Conservation (phyloP, 1,140 invertebrate species). For the Prorops nasuta region DNA sequence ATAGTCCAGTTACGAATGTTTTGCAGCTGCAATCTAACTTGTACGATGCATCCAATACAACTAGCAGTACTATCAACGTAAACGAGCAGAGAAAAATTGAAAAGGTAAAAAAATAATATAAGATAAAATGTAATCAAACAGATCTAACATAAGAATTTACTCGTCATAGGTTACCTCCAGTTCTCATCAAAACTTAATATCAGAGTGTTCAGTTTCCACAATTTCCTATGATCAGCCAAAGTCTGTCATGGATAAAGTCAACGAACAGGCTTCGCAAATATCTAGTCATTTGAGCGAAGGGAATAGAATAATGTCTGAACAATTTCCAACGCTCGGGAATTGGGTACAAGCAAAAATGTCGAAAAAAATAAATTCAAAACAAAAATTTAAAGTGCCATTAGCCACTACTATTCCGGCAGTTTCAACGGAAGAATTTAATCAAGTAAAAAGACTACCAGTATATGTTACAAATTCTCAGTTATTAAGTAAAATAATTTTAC, state of each 20-base stretch:
- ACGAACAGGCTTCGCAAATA: too few species aligned
- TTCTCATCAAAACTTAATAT: not conserved
- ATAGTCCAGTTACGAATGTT: slow-evolving; percentile 15
- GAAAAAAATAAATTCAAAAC: slow-evolving; percentile 15
- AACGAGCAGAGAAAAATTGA: slow-evolving; percentile 4
- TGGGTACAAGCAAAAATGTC: slow-evolving; percentile 35
- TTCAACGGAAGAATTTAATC: not conserved
- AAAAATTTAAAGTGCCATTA: slow-evolving; percentile 18
- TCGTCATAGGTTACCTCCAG: slow-evolving; percentile 18
- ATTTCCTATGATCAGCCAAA: too few species aligned
- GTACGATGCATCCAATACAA: slow-evolving; percentile 8
- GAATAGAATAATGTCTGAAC: slow-evolving; percentile 27
- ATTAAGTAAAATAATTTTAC: not conserved
- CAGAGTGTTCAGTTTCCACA: not conserved
- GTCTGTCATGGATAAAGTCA: too few species aligned
- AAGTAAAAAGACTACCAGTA: slow-evolving; percentile 12
- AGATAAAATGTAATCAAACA: not conserved
- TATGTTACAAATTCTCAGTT: not conserved
- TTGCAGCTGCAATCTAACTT: slow-evolving; percentile 15
- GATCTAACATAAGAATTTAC: not conserved
- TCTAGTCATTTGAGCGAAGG: slow-evolving; percentile 1
- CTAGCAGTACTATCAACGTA: not conserved
- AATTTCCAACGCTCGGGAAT: slow-evolving; percentile 46
- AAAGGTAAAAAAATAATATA: not conserved
- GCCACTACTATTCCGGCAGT: not conserved